Percentiles rank a stretch among this genome's conserved stretches.
Conservation (phyloP, 2,888 invertebrate species). For the Therioaphis trifolii region DNA sequence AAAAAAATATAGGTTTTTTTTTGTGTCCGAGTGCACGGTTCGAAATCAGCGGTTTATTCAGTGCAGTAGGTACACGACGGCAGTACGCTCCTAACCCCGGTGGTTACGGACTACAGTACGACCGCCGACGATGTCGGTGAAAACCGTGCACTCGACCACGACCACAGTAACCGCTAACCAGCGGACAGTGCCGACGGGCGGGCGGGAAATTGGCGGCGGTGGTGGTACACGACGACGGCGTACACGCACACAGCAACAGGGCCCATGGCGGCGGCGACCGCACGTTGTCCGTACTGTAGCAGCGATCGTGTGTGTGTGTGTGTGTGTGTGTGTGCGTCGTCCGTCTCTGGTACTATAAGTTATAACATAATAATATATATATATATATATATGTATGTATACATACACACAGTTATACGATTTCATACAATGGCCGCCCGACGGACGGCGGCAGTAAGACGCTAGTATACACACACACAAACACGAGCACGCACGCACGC, state of each 20-base stretch:
- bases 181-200: not conserved
- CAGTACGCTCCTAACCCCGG: too few relatives aligned
- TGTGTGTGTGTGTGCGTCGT: not conserved
- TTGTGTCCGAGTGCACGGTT: too few relatives aligned
- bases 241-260: conserved; percentile 40
- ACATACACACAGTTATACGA: too few relatives aligned
- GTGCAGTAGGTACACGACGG: too few relatives aligned
- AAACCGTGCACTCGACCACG: not conserved
- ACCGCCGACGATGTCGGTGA: not conserved
- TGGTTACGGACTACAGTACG: too few relatives aligned
- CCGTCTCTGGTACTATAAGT: too few relatives aligned
- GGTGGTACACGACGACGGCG: not conserved
- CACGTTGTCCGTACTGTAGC: conserved; percentile 27
- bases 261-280: conserved; percentile 7
- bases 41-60: too few relatives aligned
- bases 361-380: too few relatives aligned
- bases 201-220: not conserved
- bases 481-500: too few relatives aligned
- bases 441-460: not conserved
- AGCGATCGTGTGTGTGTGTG: not conserved
- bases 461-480: too few relatives aligned
- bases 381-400: not conserved
- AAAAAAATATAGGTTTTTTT: too few relatives aligned
- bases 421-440: conserved; percentile 47
- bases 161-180: not conserved